Evolutionary conservation across 2,797 vertebrate genomes (phyloP).

Genomic region (Acipenser transmontanus): DNA sequence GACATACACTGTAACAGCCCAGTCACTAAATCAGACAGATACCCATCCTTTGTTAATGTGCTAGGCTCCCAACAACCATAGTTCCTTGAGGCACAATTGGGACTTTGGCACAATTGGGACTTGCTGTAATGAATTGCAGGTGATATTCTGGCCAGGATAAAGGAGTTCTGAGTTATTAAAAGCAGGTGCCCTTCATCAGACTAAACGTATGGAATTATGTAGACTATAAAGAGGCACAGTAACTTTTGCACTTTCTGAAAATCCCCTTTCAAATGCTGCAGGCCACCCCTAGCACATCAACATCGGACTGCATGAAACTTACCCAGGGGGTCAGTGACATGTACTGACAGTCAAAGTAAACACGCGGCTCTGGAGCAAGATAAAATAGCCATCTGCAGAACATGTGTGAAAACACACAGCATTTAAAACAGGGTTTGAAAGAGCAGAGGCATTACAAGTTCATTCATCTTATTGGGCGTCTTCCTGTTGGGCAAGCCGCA

Average conservation of each 20-base stretch:
- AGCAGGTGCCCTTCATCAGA: too few relatives aligned
- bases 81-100: too few relatives aligned
- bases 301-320: constrained; percentile 5
- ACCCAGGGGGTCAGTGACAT: constrained; percentile 34
- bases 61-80: too few relatives aligned
- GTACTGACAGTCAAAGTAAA: constrained; percentile 25
- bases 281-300: not conserved
- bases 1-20: too few relatives aligned
- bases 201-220: too few relatives aligned
- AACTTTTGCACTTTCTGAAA: too few relatives aligned
- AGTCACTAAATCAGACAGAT: not conserved
- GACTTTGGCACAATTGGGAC: too few relatives aligned
- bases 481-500: not conserved
- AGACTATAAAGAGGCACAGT: too few relatives aligned
- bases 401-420: not conserved
- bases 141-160: too few relatives aligned
- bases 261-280: too few relatives aligned
- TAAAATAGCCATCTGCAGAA: constrained; percentile 25
- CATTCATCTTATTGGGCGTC: not conserved
- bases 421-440: not conserved
- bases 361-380: constrained; percentile 27
- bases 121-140: too few relatives aligned
- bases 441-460: not conserved
- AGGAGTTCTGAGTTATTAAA: too few relatives aligned
- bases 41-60: not conserved